Conservation (phyloP, 2,888 invertebrate genomes). For the Volucella bombylans region DNA sequence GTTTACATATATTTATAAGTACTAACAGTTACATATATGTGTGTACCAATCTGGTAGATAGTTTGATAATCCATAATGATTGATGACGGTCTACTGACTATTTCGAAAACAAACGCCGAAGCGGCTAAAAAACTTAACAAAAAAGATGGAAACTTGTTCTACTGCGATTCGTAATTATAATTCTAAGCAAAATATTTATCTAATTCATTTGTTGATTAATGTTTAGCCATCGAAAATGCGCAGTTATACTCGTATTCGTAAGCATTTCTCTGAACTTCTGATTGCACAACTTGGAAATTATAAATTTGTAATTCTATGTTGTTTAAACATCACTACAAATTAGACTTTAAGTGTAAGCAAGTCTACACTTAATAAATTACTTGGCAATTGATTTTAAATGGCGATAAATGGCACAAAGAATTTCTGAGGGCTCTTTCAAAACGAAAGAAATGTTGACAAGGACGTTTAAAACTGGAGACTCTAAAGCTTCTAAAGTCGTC, state of each 20-base stretch:
- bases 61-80: background rate
- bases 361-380: no score
- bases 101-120: background rate
- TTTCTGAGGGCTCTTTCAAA: no score
- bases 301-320: no score
- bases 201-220: slow-evolving; percentile 32
- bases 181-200: slow-evolving; percentile 23
- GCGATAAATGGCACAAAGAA: no score
- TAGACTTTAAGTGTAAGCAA: no score
- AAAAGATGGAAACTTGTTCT: background rate
- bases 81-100: background rate
- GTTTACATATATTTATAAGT: background rate
- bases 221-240: slow-evolving; percentile 13
- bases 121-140: background rate
- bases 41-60: background rate
- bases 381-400: no score
- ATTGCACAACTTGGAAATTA: background rate
- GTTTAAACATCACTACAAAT: no score
- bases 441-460: no score
- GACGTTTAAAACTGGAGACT: no score
- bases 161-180: slow-evolving; percentile 21
- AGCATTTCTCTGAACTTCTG: background rate
- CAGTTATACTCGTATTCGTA: background rate
- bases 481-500: no score
- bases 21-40: background rate